phyloP scores from a whole-genome alignment of 2,797 vertebrate genomes.

The Labroides dimidiatus region DNA sequence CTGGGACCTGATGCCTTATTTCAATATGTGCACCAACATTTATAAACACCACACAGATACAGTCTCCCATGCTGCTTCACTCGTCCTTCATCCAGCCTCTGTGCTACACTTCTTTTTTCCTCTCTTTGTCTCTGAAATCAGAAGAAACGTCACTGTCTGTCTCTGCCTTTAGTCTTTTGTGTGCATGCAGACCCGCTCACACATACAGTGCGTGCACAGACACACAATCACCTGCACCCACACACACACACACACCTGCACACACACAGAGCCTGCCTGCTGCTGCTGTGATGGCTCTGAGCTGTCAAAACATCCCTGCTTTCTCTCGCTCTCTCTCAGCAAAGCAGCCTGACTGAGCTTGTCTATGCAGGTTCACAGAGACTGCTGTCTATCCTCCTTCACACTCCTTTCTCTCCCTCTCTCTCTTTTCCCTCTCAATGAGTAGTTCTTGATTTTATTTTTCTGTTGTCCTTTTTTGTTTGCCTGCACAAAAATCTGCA shows the following conservation, averaged over 20 bases:
- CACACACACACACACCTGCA: slow-evolving; percentile 59
- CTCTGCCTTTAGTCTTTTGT: slow-evolving; percentile 63
- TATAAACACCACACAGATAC: slow-evolving; percentile 42
- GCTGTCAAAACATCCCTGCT: slow-evolving; percentile 81
- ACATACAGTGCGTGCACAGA: slow-evolving; percentile 50
- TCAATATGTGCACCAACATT: slow-evolving; percentile 46
- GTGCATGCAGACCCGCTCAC: slow-evolving; percentile 30
- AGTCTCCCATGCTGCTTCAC: slow-evolving; percentile 27
- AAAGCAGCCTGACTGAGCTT: slow-evolving; percentile 72
- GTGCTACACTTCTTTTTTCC: slow-evolving; percentile 38
- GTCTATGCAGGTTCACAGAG: slow-evolving; percentile 73
- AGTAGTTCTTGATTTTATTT: slow-evolving; percentile 19
- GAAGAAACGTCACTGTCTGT: slow-evolving; percentile 64
- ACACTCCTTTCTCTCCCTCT: slow-evolving; percentile 26
- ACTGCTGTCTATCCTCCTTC: slow-evolving; percentile 63
- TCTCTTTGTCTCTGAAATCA: slow-evolving; percentile 65
- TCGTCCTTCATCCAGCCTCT: slow-evolving; percentile 49
- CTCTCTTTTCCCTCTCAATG: slow-evolving; percentile 31
- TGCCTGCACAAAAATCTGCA: too few relatives aligned
- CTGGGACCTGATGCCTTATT: slow-evolving; percentile 38
- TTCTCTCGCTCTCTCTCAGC: slow-evolving; percentile 60
- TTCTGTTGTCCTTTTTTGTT: neutral
- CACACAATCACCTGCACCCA: slow-evolving; percentile 28
- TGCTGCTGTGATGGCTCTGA: slow-evolving; percentile 81
- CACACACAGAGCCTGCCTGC: slow-evolving; percentile 62